Evolutionary conservation across 1,140 invertebrate genomes (phyloP).

Genomic region (Panagrolaimus sp.): DNA sequence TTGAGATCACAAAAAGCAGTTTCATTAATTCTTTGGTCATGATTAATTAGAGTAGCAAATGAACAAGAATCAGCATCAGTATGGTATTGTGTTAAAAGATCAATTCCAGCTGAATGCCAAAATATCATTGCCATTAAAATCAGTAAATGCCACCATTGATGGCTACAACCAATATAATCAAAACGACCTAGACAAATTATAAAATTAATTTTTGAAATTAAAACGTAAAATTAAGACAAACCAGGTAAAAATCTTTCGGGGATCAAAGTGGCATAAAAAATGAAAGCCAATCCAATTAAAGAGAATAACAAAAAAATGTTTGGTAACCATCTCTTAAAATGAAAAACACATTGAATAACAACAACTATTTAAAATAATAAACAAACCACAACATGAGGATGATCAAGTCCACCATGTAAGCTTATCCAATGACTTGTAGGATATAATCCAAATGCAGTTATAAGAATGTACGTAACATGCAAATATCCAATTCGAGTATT

Average conservation of each 20-base stretch:
- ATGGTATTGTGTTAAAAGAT: slow-evolving; percentile 58
- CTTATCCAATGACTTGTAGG: slow-evolving; percentile 84
- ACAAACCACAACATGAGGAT: slow-evolving; percentile 76
- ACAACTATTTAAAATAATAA: slow-evolving; percentile 1
- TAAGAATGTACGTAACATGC: slow-evolving; percentile 75
- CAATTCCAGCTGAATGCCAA: slow-evolving; percentile 84
- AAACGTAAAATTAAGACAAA: slow-evolving; percentile 45
- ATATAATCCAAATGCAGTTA: slow-evolving; percentile 81
- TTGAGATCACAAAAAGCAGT: too few relatives aligned
- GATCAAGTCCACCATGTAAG: slow-evolving; percentile 77
- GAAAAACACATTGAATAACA: not conserved
- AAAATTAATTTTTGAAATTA: slow-evolving; percentile 39
- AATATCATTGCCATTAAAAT: slow-evolving; percentile 82
- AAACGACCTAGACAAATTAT: slow-evolving; percentile 69
- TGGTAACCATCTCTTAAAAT: slow-evolving; percentile 73
- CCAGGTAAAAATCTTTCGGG: slow-evolving; percentile 71
- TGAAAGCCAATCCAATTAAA: slow-evolving; percentile 78
- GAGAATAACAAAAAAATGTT: slow-evolving; percentile 81
- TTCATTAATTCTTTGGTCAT: too few relatives aligned
- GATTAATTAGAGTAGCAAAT: too few relatives aligned
- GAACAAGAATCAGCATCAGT: slow-evolving; percentile 24
- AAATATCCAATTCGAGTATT: slow-evolving; percentile 59
- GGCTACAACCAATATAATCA: slow-evolving; percentile 83
- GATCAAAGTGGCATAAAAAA: slow-evolving; percentile 76
- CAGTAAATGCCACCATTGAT: slow-evolving; percentile 89